These are phyloP conservation scores for Cyclophora albipunctata DNA, from an alignment of 2,888 invertebrate species.

Conservation along the genomic window DNA sequence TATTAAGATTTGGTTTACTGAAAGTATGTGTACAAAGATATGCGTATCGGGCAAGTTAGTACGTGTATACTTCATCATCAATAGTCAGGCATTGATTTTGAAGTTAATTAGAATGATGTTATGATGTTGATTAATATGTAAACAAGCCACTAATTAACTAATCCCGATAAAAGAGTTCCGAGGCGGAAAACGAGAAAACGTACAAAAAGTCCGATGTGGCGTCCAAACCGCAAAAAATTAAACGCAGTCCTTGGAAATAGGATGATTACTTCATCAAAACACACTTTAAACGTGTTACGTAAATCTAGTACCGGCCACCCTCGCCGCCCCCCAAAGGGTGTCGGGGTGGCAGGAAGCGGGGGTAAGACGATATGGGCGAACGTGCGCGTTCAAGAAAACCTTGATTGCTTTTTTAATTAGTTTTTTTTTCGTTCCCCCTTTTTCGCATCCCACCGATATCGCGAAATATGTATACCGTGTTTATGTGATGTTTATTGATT, in stretches of 20 bases:
- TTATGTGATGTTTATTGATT: constrained; percentile 44
- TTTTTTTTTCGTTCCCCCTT: constrained; percentile 71
- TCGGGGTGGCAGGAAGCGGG: constrained; percentile 50
- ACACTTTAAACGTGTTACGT: constrained; percentile 76
- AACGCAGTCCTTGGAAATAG: constrained; percentile 72
- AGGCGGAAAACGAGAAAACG: constrained; percentile 34
- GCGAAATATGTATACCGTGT: constrained; percentile 65
- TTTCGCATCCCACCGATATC: constrained; percentile 62
- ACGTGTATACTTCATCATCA: too few relatives aligned
- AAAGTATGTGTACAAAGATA: too few relatives aligned
- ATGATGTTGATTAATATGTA: too few relatives aligned
- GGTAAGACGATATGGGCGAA: constrained; percentile 76
- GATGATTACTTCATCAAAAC: constrained; percentile 77
- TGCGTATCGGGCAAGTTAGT: too few relatives aligned
- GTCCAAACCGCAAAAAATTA: constrained; percentile 67
- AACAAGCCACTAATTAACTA: constrained; percentile 7
- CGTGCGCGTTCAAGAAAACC: constrained; percentile 76
- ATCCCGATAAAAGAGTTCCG: constrained; percentile 65
- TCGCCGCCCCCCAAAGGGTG: constrained; percentile 55
- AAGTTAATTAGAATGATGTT: too few relatives aligned
- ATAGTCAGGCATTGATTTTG: too few relatives aligned
- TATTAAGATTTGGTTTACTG: too few relatives aligned
- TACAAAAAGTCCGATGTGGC: constrained; percentile 34
- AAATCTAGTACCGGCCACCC: constrained; percentile 68
- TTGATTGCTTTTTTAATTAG: constrained; percentile 77